A percentile compares a stretch with the other conserved stretches of the same genome.
These are phyloP conservation scores for Dascyllus trimaculatus DNA, from an alignment of 2,113 vertebrate species.

Conservation along the genomic window DNA sequence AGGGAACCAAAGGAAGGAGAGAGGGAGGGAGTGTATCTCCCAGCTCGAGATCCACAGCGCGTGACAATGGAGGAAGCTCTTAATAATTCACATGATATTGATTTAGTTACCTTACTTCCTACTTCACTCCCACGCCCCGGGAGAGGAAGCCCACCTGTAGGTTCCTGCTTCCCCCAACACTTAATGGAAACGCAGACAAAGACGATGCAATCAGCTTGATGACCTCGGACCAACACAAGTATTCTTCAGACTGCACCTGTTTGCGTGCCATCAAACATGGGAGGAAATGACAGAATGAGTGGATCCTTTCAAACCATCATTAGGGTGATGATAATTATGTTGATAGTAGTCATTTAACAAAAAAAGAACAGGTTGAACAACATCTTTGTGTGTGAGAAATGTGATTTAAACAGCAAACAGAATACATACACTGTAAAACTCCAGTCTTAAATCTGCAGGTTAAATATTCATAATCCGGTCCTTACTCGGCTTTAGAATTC, in stretches of 20 bases:
- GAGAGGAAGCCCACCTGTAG: constrained; percentile 70
- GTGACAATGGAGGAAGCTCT: constrained; percentile 87
- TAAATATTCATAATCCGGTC: constrained; percentile 72
- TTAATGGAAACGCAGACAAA: constrained; percentile 14
- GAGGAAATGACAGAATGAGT: constrained; percentile 8
- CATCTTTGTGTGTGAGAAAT: no score
- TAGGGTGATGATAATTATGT: constrained; percentile 55
- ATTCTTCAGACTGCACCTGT: constrained; percentile 40
- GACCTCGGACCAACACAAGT: constrained; percentile 33
- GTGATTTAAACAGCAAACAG: no score
- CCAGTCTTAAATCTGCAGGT: constrained; percentile 9
- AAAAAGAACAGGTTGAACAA: no score
- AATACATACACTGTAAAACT: constrained; percentile 29
- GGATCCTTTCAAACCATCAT: constrained; percentile 29
- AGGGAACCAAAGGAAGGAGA: constrained; percentile 10
- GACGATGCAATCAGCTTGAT: constrained; percentile 48
- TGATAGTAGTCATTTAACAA: constrained; percentile 20
- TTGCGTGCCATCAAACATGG: background rate
- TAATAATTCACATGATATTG: constrained; percentile 94
- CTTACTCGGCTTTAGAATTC: constrained; percentile 66
- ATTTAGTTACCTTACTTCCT: constrained; percentile 81
- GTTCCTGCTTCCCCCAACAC: background rate
- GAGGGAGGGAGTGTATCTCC: constrained; percentile 20
- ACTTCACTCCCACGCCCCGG: constrained; percentile 63
- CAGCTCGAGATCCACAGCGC: constrained; percentile 70